Percentiles rank a stretch among this genome's conserved stretches.
These are phyloP conservation scores for Phlogophora meticulosa DNA, from an alignment of 2,888 invertebrate species.

Conservation along the genomic window DNA sequence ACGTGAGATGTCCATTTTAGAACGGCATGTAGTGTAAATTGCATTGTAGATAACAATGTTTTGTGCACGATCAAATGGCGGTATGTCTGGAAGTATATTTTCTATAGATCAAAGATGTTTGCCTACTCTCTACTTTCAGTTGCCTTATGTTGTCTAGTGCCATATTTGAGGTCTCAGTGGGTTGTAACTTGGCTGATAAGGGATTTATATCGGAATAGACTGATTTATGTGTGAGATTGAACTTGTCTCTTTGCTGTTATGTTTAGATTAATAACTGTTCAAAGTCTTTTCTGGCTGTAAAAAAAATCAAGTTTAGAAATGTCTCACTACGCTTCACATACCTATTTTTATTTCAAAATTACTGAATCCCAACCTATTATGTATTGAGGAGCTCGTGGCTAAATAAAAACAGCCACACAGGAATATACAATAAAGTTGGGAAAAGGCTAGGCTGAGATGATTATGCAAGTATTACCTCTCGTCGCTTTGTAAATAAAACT, in stretches of 20 bases:
- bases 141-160: constrained; percentile 15
- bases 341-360: background rate
- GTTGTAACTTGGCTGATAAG: background rate
- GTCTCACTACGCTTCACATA: no score
- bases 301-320: background rate
- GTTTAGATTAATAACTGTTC: background rate
- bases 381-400: no score
- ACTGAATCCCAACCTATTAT: background rate
- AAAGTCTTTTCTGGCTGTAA: background rate
- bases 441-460: no score
- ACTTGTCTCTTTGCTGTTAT: background rate
- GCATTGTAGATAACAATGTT: constrained; percentile 63
- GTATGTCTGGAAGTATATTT: constrained; percentile 42
- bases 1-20: constrained; percentile 64
- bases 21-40: constrained; percentile 63
- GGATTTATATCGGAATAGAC: background rate
- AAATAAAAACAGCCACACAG: no score
- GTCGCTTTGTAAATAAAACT: background rate
- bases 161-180: background rate
- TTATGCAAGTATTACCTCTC: background rate
- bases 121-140: constrained; percentile 44
- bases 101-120: constrained; percentile 5
- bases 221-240: background rate
- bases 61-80: constrained; percentile 52
- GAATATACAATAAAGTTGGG: no score